Percentiles rank a stretch among this genome's conserved stretches.
These are phyloP conservation scores for Heloderma charlesbogerti DNA, from an alignment of 2,113 vertebrate genomes.

Conservation along the genomic window DNA sequence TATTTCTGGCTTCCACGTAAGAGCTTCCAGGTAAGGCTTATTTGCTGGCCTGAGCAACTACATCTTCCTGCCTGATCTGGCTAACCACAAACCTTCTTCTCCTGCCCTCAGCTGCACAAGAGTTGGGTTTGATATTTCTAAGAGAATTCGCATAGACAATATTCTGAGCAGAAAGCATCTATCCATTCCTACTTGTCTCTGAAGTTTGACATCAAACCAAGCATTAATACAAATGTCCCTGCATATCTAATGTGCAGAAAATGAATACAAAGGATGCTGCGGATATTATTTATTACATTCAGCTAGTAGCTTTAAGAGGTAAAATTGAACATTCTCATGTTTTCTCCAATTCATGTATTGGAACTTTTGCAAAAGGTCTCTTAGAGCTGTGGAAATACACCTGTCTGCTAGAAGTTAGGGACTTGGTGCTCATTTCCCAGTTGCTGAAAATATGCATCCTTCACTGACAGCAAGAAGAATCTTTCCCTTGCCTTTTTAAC, in stretches of 20 bases:
- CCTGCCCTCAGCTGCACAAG: too few species aligned
- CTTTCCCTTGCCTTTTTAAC: not conserved
- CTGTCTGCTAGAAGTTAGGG: slow-evolving; percentile 8
- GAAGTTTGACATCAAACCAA: not conserved
- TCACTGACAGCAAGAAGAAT: not conserved
- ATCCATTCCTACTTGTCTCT: not conserved
- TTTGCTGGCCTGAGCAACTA: too few species aligned
- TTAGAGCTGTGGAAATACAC: slow-evolving; percentile 27
- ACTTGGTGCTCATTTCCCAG: not conserved
- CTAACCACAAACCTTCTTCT: not conserved
- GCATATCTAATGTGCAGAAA: slow-evolving; percentile 3
- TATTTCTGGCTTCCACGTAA: not conserved
- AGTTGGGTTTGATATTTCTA: not conserved
- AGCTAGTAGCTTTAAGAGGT: not conserved
- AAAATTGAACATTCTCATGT: not conserved
- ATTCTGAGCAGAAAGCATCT: not conserved
- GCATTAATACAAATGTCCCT: not conserved
- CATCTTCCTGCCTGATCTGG: not conserved
- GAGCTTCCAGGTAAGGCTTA: too few species aligned
- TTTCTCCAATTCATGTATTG: not conserved
- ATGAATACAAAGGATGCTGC: not conserved
- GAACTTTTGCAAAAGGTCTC: slow-evolving; percentile 26
- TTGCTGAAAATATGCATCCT: slow-evolving; percentile 3
- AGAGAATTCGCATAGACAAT: not conserved
- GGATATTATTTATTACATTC: slow-evolving; percentile 12